These are phyloP conservation scores for Melanotaenia maccullochi DNA, from an alignment of 2,797 vertebrate genomes.

Conservation along the genomic window DNA sequence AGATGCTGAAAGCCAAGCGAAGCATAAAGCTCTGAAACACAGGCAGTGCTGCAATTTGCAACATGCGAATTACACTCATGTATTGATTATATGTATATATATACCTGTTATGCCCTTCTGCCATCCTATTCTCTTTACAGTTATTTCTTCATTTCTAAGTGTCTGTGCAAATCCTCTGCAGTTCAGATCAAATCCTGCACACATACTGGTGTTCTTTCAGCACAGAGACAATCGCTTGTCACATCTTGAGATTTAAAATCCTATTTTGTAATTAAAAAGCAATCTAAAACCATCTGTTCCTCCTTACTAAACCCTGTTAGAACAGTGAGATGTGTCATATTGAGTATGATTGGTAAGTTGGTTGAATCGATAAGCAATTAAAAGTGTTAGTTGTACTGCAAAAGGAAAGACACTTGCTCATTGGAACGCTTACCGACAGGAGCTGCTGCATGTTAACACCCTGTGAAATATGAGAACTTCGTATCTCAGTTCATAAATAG, in stretches of 20 bases:
- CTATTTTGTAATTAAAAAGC: slow-evolving; percentile 52
- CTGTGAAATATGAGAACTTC: slow-evolving; percentile 42
- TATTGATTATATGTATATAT: slow-evolving; percentile 42
- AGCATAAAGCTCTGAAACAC: slow-evolving; percentile 45
- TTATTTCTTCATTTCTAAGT: slow-evolving; percentile 9
- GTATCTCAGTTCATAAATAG: slow-evolving; percentile 15
- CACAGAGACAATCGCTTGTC: slow-evolving; percentile 5
- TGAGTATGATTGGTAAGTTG: slow-evolving; percentile 47
- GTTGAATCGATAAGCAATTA: slow-evolving; percentile 64
- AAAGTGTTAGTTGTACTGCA: slow-evolving; percentile 38
- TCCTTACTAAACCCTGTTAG: slow-evolving; percentile 17
- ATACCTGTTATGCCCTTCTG: slow-evolving; percentile 22
- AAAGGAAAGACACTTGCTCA: slow-evolving; percentile 35
- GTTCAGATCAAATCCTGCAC: slow-evolving; percentile 9
- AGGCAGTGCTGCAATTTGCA: slow-evolving; percentile 46
- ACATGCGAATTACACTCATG: slow-evolving; percentile 51
- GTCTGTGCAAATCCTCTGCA: not conserved
- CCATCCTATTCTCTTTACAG: slow-evolving; percentile 20
- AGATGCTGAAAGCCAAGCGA: slow-evolving; percentile 50
- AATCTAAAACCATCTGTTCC: slow-evolving; percentile 52
- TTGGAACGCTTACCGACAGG: slow-evolving; percentile 44
- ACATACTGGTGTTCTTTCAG: not conserved
- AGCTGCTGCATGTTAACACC: slow-evolving; percentile 49
- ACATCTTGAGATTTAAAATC: slow-evolving; percentile 12
- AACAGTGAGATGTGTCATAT: slow-evolving; percentile 49